Evolutionary conservation across 2,888 invertebrate genomes (phyloP), one percentile per base, ranked within the genome.

Genomic region (Schrankia costaestrigalis): DNA sequence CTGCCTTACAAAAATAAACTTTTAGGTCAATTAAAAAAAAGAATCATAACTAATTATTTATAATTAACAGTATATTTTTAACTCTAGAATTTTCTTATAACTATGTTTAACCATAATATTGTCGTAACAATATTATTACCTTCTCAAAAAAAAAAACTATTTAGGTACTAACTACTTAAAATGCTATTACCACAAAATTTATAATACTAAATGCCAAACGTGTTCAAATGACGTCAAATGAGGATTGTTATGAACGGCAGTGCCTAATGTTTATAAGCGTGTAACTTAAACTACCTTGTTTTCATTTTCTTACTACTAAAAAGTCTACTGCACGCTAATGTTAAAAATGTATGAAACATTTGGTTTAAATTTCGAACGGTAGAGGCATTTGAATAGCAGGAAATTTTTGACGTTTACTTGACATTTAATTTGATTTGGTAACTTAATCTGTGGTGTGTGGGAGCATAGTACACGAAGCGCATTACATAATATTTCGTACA

Each of bases 211-310:
- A 47, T 44, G 35, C 40, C 42, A 55, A 30, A 52, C 56, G 49
- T 56, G 52, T 55, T 46, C 48, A 42, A 31, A 44, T 78, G 79
- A 81, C 79, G 80, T 80, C 78, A 78, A 65, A 54, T 54, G 52
- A 40, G 51, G 65, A 65, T 65, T 72, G 73, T 76, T 82, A 71
- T 63, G 64, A 65, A 60, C 68, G 59, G 55, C 60, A 62, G 65
- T 57, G 65, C 58, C 60, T n/a, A n/a, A n/a, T 63, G 68, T 65
- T 58, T 64, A 60, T 66, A 62, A 59, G 63, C 64, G 62, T 65
- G 63, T n/a, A 59, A 63, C 50, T 71, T 78, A 77, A 77, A 78
- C 70, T 77, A 73, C 70, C 64, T 59, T 64, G 58, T 71, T 67
- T 66, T 65, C 63, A 56, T 63, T 57, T 55, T 54, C 41, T 46